phyloP scores from a whole-genome alignment of 2,113 vertebrate species.

The Engystomops pustulosus region DNA sequence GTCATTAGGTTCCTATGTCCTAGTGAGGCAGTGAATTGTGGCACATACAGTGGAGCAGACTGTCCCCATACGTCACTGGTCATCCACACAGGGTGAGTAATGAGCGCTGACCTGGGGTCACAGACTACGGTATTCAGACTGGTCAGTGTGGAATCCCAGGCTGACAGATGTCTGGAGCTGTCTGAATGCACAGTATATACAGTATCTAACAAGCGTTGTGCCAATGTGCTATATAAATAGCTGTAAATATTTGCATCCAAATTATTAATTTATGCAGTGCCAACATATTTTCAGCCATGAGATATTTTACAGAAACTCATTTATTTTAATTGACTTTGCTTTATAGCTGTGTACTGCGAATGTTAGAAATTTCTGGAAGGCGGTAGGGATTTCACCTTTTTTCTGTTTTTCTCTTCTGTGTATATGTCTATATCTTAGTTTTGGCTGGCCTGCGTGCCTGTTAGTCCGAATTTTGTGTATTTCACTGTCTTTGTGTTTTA shows the following conservation, averaged over 20 bases:
- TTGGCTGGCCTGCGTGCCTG: too few species aligned
- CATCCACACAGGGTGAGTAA: not conserved
- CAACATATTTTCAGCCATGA: not conserved
- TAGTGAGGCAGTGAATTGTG: not conserved
- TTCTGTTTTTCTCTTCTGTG: not conserved
- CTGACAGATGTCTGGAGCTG: slow-evolving; percentile 16
- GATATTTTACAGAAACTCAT: not conserved
- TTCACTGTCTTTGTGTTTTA: too few species aligned
- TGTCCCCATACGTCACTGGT: not conserved
- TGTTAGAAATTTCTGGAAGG: not conserved
- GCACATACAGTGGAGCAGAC: not conserved
- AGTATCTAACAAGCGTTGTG: not conserved
- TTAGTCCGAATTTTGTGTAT: too few species aligned
- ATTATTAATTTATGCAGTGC: slow-evolving; percentile 11
- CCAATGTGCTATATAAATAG: not conserved
- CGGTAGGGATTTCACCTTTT: not conserved
- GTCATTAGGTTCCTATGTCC: not conserved
- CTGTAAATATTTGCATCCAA: slow-evolving; percentile 17
- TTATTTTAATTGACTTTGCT: not conserved
- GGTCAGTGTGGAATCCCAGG: not conserved
- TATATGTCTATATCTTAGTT: too few species aligned
- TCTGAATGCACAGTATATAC: not conserved
- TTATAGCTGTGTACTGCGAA: not conserved
- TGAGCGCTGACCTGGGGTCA: slow-evolving; percentile 15
- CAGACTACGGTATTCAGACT: not conserved